Base-by-base conservation (phyloP, 2,888 invertebrate species). In the Hecatera dysodea region DNA sequence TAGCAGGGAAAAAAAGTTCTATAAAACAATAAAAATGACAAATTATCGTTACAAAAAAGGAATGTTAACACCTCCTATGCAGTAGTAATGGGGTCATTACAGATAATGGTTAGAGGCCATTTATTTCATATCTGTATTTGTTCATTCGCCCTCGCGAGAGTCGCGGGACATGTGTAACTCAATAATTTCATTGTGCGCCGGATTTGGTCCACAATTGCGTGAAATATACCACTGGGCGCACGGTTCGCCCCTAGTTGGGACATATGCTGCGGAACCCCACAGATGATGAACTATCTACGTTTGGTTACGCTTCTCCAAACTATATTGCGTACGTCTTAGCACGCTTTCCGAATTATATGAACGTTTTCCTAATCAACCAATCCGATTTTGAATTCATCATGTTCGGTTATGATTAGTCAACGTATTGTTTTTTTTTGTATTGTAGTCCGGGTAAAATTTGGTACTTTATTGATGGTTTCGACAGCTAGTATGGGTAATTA, bases 51-150 rank as follows among this genome's bases (percentile, higher is more conserved):
- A 72, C 33, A 65, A 76, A 78, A 83, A 81, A 90, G 88, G 84
- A 87, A 84, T 71, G 82, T 88, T 87, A 89, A 86, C 89, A 90
- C 90, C 88, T 90, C 90, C 88, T 81, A 76, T 80, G 80, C 84
- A 65, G 78, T 78, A 80, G 73, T 90, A 91, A 91, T 92, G 87
- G 90, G 89, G 90, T 90, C 93, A 93, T 93, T 86, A 81, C 63
- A 75, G 85, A 88, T 92, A 93, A 93, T 92, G 89, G 90, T 87
- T 74, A 80, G 86, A 85, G 88, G 89, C 90, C 90, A 92, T 93
- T 84, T 92, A 92, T 92, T 92, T 90, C 90, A 90, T 95, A 94
- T 95, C 94, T 94, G 81, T 95, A 89, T 94, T 94, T 94, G 93
- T 84, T 88, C 94, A 94, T 88, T 86, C 88, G 76, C 85, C 81